Evolutionary conservation across 2,888 invertebrate genomes (phyloP).

Genomic region (Microctonus hyperodae): DNA sequence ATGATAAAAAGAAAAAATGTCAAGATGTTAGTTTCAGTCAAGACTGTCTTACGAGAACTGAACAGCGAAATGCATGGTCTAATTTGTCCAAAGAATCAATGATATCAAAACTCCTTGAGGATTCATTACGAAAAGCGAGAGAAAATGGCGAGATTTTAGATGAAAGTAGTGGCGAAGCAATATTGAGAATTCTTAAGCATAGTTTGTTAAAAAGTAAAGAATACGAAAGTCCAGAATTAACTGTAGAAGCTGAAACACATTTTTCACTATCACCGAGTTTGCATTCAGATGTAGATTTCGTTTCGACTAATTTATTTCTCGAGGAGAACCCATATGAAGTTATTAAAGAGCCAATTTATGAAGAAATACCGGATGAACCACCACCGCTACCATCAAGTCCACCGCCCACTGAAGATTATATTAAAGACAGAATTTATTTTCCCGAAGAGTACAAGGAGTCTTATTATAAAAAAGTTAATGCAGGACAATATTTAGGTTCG

Average conservation of each 20-base stretch:
- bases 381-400: constrained; percentile 82
- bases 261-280: constrained; percentile 52
- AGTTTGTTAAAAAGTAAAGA: constrained; percentile 55
- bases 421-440: constrained; percentile 73
- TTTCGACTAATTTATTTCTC: constrained; percentile 53
- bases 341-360: constrained; percentile 64
- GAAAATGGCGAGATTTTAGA: constrained; percentile 58
- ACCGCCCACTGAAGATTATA: constrained; percentile 73
- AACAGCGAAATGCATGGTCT: constrained; percentile 34
- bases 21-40: neutral
- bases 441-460: constrained; percentile 51
- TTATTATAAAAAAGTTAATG: constrained; percentile 51
- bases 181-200: constrained; percentile 59
- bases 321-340: constrained; percentile 63
- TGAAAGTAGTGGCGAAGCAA: constrained; percentile 58
- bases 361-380: constrained; percentile 63
- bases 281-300: constrained; percentile 56
- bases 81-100: constrained; percentile 52
- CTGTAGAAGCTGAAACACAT: constrained; percentile 45
- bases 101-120: constrained; percentile 58
- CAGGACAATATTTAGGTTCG: constrained; percentile 50
- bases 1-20: constrained; percentile 11
- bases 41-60: constrained; percentile 20
- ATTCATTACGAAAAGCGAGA: constrained; percentile 56
- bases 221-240: constrained; percentile 53